These are phyloP conservation scores for Seira sanloemensis DNA, from an alignment of 2,888 invertebrate genomes.

Conservation along the genomic window DNA sequence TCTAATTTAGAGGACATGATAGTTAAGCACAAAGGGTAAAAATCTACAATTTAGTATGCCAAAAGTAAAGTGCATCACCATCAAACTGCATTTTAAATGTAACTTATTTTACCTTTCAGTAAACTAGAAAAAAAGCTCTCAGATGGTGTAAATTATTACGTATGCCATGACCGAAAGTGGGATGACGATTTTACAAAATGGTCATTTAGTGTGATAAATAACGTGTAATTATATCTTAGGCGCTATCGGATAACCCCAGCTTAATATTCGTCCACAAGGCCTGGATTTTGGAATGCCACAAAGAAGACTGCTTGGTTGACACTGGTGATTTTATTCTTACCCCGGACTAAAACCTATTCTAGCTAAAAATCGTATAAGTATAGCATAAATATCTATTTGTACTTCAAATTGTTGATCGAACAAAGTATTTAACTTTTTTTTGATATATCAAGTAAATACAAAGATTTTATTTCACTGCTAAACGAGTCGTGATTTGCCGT, in stretches of 20 bases:
- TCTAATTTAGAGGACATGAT: constrained; percentile 30
- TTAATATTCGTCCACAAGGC: constrained; percentile 43
- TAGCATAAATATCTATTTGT: too few relatives aligned
- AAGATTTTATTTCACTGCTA: too few relatives aligned
- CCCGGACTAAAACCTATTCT: too few relatives aligned
- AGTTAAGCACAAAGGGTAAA: constrained; percentile 34
- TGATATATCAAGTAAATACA: too few relatives aligned
- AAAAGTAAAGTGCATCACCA: too few relatives aligned
- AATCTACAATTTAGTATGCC: too few relatives aligned
- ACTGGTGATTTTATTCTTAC: constrained; percentile 43
- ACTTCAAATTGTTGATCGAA: too few relatives aligned
- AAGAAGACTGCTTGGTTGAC: constrained; percentile 22
- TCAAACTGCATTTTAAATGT: too few relatives aligned
- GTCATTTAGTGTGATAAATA: too few relatives aligned
- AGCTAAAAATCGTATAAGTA: too few relatives aligned
- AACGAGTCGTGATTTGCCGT: too few relatives aligned
- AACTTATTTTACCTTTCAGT: constrained; percentile 39
- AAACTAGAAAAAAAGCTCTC: constrained; percentile 27
- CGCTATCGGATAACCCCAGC: constrained; percentile 65
- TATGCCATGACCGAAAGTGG: constrained; percentile 50
- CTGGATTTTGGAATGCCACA: constrained; percentile 63
- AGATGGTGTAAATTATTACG: constrained; percentile 48
- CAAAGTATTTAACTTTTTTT: too few relatives aligned
- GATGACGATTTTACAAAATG: constrained; percentile 55
- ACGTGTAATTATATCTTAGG: constrained; percentile 38